Percentiles rank a stretch among this genome's conserved stretches.
Conservation (phyloP, 35 echinoderm and acorn worm genomes). For the Ptychodera flava region DNA sequence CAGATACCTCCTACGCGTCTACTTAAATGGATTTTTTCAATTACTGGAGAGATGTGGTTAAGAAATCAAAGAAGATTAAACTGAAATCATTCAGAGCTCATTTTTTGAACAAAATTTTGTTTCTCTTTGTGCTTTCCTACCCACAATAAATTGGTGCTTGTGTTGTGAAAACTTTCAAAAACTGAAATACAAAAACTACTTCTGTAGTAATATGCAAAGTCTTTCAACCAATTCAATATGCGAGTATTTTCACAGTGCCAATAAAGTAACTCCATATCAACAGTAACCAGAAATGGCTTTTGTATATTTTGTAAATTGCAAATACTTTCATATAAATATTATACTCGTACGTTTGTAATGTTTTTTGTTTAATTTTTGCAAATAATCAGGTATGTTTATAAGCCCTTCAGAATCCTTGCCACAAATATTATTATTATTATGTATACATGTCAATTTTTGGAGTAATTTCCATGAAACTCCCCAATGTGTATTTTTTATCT, state of each 20-base stretch:
- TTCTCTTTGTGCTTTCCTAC: background rate
- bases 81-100: background rate
- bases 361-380: background rate
- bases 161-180: background rate
- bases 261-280: background rate
- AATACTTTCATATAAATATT: background rate
- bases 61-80: background rate
- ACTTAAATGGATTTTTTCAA: background rate
- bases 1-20: background rate
- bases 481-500: too few relatives aligned
- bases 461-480: too few relatives aligned
- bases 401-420: background rate
- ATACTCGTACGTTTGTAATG: background rate
- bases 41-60: background rate
- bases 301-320: background rate
- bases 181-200: background rate
- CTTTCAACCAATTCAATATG: background rate
- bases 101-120: background rate
- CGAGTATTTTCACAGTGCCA: background rate
- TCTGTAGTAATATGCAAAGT: background rate
- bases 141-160: background rate
- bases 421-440: too few relatives aligned
- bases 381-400: background rate
- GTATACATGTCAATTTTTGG: too few relatives aligned
- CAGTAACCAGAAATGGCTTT: background rate